These are phyloP conservation scores for Sarcophaga peregrina DNA, from an alignment of 1,140 invertebrate species.

Conservation along the genomic window DNA sequence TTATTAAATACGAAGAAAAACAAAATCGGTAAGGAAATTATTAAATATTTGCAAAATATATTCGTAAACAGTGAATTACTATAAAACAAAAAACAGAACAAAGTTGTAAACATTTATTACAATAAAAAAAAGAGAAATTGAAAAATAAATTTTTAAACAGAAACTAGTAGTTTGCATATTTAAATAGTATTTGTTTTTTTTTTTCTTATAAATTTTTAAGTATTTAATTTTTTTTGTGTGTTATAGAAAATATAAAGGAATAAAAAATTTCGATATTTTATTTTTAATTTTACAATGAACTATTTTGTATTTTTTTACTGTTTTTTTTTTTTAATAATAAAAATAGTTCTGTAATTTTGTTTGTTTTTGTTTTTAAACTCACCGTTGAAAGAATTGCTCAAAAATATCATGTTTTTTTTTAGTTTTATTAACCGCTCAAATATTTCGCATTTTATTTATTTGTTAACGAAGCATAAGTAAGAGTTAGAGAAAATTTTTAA, in stretches of 20 bases:
- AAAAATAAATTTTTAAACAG: background rate
- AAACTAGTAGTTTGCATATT: too few species aligned
- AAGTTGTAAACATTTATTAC: background rate
- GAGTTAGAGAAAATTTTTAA: slow-evolving; percentile 37
- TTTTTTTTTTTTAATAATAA: background rate
- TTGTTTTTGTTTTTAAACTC: slow-evolving; percentile 27
- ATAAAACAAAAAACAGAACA: background rate
- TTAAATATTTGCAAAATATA: background rate
- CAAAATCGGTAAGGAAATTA: background rate
- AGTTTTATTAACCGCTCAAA: slow-evolving; percentile 36
- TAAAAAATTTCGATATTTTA: slow-evolving; percentile 3
- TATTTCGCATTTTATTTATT: slow-evolving; percentile 27
- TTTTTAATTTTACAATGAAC: background rate
- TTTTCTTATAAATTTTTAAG: background rate
- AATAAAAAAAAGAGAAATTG: background rate
- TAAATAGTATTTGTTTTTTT: too few species aligned
- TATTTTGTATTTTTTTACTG: background rate
- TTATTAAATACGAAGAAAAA: background rate
- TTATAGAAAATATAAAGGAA: slow-evolving; percentile 2
- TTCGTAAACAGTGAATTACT: background rate
- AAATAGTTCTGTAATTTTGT: slow-evolving; percentile 2
- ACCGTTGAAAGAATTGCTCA: slow-evolving; percentile 33
- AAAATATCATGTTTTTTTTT: slow-evolving; percentile 31
- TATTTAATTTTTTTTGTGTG: background rate
- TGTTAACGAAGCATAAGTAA: slow-evolving; percentile 37